Conservation (phyloP, 2,113 vertebrate species). For the Tautogolabrus adspersus region DNA sequence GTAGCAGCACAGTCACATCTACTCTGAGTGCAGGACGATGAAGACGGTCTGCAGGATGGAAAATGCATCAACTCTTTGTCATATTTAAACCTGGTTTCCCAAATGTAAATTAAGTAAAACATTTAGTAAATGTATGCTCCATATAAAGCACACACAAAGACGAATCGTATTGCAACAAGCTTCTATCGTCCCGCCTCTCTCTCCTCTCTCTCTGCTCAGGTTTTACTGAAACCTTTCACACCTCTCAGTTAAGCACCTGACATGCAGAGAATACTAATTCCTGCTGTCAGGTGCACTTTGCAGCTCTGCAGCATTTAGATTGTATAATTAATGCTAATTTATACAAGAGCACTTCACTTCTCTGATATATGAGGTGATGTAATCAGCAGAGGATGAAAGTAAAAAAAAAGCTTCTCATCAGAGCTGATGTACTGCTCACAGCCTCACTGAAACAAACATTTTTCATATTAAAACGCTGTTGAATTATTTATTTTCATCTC, state of each 20-base stretch:
- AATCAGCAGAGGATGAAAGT: constrained; percentile 12
- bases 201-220: not conserved
- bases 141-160: not conserved
- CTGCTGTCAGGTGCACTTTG: constrained; percentile 41
- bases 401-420: constrained; percentile 21
- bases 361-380: constrained; percentile 56
- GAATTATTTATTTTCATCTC: not conserved
- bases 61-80: too few relatives aligned
- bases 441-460: not conserved
- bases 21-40: not conserved
- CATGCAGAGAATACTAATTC: constrained; percentile 62
- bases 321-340: constrained; percentile 63
- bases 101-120: too few relatives aligned
- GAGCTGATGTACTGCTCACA: not conserved
- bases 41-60: too few relatives aligned
- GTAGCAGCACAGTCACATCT: not conserved
- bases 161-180: not conserved
- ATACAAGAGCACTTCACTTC: constrained; percentile 33
- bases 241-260: constrained; percentile 12
- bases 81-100: too few relatives aligned
- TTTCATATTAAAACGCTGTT: not conserved
- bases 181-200: not conserved
- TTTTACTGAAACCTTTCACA: constrained; percentile 25
- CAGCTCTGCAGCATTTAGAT: constrained; percentile 43
- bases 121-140: not conserved